Percentiles rank a stretch among this genome's conserved stretches.
phyloP scores from a whole-genome alignment of 2,888 invertebrate species.

The Plagodis dolabraria region DNA sequence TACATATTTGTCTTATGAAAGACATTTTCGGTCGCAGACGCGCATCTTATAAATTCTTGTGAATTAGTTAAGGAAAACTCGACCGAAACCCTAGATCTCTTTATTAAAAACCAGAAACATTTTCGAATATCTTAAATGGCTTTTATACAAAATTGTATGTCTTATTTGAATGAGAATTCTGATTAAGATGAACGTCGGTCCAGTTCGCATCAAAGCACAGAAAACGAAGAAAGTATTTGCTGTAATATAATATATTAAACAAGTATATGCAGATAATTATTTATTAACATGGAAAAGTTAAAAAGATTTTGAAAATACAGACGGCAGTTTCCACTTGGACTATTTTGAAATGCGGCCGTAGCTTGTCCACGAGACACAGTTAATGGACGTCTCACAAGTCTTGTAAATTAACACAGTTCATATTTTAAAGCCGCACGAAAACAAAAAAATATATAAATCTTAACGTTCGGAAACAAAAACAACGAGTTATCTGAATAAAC shows the following conservation, averaged over 20 bases:
- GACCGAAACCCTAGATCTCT: background rate
- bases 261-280: background rate
- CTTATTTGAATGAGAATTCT: too few relatives aligned
- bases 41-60: constrained; percentile 18
- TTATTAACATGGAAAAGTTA: constrained; percentile 1
- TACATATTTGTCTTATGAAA: constrained; percentile 26
- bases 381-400: constrained; percentile 56
- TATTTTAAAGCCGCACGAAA: constrained; percentile 35
- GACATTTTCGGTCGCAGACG: constrained; percentile 15
- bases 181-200: too few relatives aligned
- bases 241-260: background rate
- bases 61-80: constrained; percentile 13
- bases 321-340: constrained; percentile 51
- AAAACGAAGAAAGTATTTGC: background rate
- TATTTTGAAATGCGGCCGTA: constrained; percentile 66
- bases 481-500: too few relatives aligned
- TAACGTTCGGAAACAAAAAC: too few relatives aligned
- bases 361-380: constrained; percentile 62
- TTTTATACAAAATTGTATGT: too few relatives aligned
- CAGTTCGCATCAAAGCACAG: too few relatives aligned
- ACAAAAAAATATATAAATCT: constrained; percentile 33
- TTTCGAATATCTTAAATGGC: background rate
- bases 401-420: constrained; percentile 46
- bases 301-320: constrained; percentile 23
- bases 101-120: background rate